Conservation (phyloP, 1,140 invertebrate species). For the Papilio polytes region DNA sequence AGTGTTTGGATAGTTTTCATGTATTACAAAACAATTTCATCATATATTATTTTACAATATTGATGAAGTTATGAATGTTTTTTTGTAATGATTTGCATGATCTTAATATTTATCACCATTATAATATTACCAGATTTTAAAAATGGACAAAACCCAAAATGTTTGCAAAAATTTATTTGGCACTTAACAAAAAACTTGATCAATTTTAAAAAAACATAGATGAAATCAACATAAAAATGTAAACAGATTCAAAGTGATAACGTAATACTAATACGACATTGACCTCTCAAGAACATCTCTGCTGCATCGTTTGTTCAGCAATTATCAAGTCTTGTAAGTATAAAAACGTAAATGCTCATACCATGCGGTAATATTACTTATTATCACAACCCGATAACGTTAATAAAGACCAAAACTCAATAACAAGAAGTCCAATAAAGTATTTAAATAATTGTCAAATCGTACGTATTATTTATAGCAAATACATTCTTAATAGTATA, state of each 20-base stretch:
- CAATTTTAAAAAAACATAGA: neutral
- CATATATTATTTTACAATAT: too few relatives aligned
- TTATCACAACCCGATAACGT: too few relatives aligned
- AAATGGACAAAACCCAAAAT: neutral
- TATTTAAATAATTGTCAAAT: neutral
- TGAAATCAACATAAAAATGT: neutral
- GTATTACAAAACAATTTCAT: too few relatives aligned
- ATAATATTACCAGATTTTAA: neutral
- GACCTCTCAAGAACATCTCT: neutral
- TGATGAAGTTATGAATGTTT: neutral
- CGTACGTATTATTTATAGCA: neutral
- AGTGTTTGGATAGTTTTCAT: too few relatives aligned
- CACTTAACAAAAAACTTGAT: neutral
- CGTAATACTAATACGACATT: neutral
- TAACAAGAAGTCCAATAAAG: neutral
- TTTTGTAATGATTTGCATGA: neutral
- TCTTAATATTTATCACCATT: neutral
- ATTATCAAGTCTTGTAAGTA: neutral
- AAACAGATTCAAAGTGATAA: neutral
- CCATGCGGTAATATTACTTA: too few relatives aligned
- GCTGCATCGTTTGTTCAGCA: neutral
- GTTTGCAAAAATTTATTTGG: neutral
- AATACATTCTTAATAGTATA: neutral
- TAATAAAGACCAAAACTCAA: neutral
- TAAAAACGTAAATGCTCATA: neutral